Base-by-base conservation (phyloP, 2,113 vertebrate species). In the Egretta garzetta region DNA sequence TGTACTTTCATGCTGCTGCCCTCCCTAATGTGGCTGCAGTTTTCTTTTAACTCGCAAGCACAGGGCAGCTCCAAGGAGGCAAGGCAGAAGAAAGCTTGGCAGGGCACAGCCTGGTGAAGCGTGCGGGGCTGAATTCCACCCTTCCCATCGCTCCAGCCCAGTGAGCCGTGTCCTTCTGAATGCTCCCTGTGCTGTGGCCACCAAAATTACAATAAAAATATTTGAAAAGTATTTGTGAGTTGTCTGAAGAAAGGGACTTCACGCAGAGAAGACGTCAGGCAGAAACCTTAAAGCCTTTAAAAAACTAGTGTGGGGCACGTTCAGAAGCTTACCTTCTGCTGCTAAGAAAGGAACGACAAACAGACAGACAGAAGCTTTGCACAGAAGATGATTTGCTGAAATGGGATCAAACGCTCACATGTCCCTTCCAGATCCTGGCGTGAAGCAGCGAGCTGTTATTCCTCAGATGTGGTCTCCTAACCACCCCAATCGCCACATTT, bases 131-230 rank as follows among this genome's bases (percentile, higher is more conserved):
- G 87, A 88, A 91, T 95, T 97, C 92, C 88, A 86, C 80, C 72
- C 87, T 96, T 73, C 63, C 58, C 45, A n/a, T 33, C 1, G 43
- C 95, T 96, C n/a, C 74, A 86, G 80, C 68, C 88, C 91, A 92
- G 76, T 8, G 91, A 98, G 80, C 95, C 5, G 32, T 10, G 6
- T 94, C 92, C 50, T 81, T 96, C 95, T 96, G 87, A 97, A 96
- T 97, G 83, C 86, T 95, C 37, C 87, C 28, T 53, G 8, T 50
- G 87, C 85, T 97, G 52, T 80, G 68, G 35, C 75, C 95, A 64
- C 86, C 1, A 19, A 95, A 92, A 97, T 98, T 75, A 93, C 43
- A 91, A 81, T 88, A 87, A 71, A 93, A 96, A 75, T 81, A 62
- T 94, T 80, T 96, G 77, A 90, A 90, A 96, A 96, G 45, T 43